These are phyloP conservation scores for Rattus norvegicus DNA, from an alignment of 2,113 vertebrate genomes.

Conservation along the genomic window GRCr8 NC_086035.1:67435001-67435500, in stretches of 20 bases:
- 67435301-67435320: neutral
- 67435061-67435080: neutral
- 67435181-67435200: neutral
- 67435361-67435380: neutral
- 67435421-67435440: neutral
- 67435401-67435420: neutral
- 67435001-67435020: neutral
- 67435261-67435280: neutral
- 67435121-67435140: neutral
- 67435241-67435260: neutral
- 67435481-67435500: neutral
- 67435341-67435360: neutral
- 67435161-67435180: neutral
- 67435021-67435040: neutral
- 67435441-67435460: neutral
- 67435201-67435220: neutral
- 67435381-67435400: neutral
- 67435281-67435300: neutral
- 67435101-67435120: neutral
- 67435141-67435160: neutral
- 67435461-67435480: neutral
- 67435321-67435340: neutral
- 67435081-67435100: neutral
- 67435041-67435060: neutral
- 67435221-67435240: neutral